Percentiles rank a stretch among this genome's conserved stretches.
Conservation (phyloP, 2,888 invertebrate species). For the Machimus atricapillus region DNA sequence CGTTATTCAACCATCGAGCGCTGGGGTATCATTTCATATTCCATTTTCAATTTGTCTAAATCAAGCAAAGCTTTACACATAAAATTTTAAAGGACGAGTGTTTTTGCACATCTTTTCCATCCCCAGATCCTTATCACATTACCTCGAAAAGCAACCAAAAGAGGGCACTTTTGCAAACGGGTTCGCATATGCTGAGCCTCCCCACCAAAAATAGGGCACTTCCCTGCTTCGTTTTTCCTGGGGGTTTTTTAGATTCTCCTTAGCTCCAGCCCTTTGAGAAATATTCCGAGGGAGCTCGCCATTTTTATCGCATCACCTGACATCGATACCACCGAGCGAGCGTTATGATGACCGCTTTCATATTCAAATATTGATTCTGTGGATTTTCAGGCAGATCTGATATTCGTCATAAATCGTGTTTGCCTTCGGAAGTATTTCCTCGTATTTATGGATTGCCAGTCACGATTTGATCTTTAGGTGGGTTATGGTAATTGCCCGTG, state of each 20-base stretch:
- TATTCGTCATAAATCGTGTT: constrained; percentile 43
- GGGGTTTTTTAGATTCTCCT: background rate
- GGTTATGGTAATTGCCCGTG: constrained; percentile 20
- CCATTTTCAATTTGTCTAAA: constrained; percentile 51
- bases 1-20: constrained; percentile 21
- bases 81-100: constrained; percentile 47
- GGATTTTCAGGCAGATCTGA: constrained; percentile 25
- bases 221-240: background rate
- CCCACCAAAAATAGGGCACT: background rate
- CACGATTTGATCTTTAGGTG: constrained; percentile 43
- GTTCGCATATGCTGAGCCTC: background rate
- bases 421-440: constrained; percentile 18
- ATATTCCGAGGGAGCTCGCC: background rate
- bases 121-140: background rate
- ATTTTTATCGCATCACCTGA: constrained; percentile 56
- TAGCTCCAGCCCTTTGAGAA: background rate
- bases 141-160: background rate
- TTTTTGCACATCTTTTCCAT: constrained; percentile 25
- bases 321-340: constrained; percentile 59
- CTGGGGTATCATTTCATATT: constrained; percentile 47
- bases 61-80: constrained; percentile 50
- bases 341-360: constrained; percentile 48
- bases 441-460: constrained; percentile 40
- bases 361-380: constrained; percentile 46
- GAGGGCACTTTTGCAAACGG: background rate